These are phyloP conservation scores for Meloidogyne floridensis DNA, from an alignment of 1,140 invertebrate genomes.

Conservation along the genomic window DNA sequence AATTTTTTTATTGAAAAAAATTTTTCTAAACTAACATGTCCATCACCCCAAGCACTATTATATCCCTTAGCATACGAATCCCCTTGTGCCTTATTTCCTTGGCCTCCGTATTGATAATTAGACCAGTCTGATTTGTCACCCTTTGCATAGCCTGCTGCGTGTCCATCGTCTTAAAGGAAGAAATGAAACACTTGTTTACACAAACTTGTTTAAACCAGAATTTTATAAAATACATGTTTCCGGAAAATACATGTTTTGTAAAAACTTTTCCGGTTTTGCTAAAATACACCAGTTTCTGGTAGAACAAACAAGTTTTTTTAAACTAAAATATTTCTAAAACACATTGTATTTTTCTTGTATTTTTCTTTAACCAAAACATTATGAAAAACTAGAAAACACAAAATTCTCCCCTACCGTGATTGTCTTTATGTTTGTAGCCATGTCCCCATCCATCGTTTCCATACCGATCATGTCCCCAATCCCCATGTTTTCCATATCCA, in stretches of 20 bases:
- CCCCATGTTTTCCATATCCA: constrained; percentile 29
- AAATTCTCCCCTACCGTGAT: constrained; percentile 4
- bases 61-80: constrained; percentile 40
- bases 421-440: constrained; percentile 30
- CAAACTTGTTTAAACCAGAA: background rate
- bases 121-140: constrained; percentile 45
- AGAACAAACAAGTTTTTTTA: background rate
- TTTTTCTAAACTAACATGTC: constrained; percentile 11
- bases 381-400: no score
- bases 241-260: background rate
- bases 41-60: constrained; percentile 33
- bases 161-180: constrained; percentile 10
- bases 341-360: no score
- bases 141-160: constrained; percentile 39
- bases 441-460: constrained; percentile 34
- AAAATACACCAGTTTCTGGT: no score
- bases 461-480: constrained; percentile 37
- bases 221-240: background rate
- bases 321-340: background rate
- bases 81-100: constrained; percentile 37
- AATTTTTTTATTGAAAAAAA: background rate
- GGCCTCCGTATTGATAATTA: constrained; percentile 45
- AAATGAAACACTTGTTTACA: background rate
- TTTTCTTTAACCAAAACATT: no score
- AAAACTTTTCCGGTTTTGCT: background rate